Evolutionary conservation across 2,113 vertebrate species (phyloP).

Genomic region (Psophia crepitans): DNA sequence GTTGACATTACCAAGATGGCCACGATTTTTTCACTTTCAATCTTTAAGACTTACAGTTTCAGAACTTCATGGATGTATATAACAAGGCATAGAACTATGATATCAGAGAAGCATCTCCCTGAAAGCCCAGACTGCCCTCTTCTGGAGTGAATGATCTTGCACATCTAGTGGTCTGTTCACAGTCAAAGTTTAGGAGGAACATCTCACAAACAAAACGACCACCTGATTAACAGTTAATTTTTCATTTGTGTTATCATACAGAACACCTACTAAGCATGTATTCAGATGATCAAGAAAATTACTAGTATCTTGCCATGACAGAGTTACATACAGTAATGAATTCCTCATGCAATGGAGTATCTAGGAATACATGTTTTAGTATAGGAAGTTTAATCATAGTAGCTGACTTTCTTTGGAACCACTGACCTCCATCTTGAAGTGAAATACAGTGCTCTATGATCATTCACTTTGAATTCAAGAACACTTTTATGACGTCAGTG

Average conservation of each 20-base stretch:
- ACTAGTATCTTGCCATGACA: background rate
- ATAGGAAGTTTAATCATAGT: background rate
- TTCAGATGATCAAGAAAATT: background rate
- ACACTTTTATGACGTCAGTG: background rate
- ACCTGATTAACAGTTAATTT: background rate
- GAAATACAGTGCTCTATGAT: background rate
- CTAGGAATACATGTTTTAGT: background rate
- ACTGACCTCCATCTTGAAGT: background rate
- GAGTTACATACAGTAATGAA: background rate
- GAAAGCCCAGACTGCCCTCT: conserved; percentile 34
- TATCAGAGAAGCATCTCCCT: background rate
- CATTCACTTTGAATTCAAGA: background rate
- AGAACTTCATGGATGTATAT: background rate
- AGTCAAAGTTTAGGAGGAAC: background rate
- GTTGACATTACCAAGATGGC: background rate
- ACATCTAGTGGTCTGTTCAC: background rate
- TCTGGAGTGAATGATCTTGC: background rate
- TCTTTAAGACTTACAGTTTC: background rate
- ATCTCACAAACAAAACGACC: background rate
- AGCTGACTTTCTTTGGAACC: background rate
- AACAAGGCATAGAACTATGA: background rate
- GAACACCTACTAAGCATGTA: background rate
- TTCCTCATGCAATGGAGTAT: background rate
- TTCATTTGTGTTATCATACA: background rate
- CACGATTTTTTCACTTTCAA: background rate